Percentiles rank a stretch among this genome's conserved stretches.
Conservation (phyloP, 1,140 invertebrate species). For the Periplaneta americana region DNA sequence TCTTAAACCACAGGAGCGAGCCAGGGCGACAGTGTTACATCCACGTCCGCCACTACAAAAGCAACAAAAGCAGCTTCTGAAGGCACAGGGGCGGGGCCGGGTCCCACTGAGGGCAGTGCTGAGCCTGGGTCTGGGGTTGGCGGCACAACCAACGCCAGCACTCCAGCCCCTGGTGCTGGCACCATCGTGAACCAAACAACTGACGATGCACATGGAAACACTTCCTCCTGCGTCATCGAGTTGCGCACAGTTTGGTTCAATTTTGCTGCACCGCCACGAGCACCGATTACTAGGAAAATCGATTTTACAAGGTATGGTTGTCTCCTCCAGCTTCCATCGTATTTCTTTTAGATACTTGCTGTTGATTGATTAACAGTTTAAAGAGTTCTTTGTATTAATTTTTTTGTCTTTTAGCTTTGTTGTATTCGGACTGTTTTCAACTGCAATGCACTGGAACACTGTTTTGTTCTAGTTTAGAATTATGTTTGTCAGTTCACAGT, state of each 20-base stretch:
- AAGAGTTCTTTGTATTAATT: neutral
- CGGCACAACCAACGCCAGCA: conserved; percentile 14
- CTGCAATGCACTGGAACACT: too few species aligned
- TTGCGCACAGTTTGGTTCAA: conserved; percentile 93
- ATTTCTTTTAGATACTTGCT: neutral
- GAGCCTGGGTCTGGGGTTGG: conserved; percentile 21
- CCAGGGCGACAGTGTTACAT: neutral
- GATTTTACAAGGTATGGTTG: conserved; percentile 76
- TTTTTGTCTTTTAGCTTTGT: neutral
- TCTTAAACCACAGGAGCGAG: neutral
- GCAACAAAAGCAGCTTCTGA: neutral
- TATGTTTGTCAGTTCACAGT: too few species aligned
- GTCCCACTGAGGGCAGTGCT: conserved; percentile 35
- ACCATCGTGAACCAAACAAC: neutral
- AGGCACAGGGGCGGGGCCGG: conserved; percentile 32
- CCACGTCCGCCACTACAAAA: neutral
- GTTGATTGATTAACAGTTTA: neutral
- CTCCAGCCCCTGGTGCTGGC: conserved; percentile 4
- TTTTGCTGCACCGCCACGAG: conserved; percentile 91
- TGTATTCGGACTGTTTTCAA: neutral
- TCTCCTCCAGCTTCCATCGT: too few species aligned
- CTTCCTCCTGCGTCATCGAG: conserved; percentile 77
- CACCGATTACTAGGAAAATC: conserved; percentile 90
- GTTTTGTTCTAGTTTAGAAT: too few species aligned
- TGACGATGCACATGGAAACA: conserved; percentile 45